These are phyloP conservation scores for Empis stercorea DNA, from an alignment of 2,888 invertebrate genomes.

Conservation along the genomic window DNA sequence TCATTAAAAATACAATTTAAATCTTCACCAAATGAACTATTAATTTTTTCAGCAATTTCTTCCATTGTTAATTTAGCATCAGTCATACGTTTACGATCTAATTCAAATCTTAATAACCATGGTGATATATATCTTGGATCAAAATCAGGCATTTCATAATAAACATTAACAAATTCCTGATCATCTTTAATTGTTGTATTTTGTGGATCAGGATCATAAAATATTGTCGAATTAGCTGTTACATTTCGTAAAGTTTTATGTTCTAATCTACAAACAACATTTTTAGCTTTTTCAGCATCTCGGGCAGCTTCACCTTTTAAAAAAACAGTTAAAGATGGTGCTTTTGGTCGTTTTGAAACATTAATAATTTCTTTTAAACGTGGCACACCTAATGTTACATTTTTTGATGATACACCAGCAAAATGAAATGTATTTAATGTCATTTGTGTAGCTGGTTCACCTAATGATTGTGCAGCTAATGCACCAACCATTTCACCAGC, in stretches of 20 bases:
- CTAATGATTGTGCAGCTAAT: conserved; percentile 44
- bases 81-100: conserved; percentile 92
- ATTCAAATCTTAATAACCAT: conserved; percentile 88
- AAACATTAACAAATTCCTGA: conserved; percentile 95
- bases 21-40: conserved; percentile 93
- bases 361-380: conserved; percentile 92
- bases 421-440: conserved; percentile 19
- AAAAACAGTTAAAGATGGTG: conserved; percentile 92
- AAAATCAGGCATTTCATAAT: conserved; percentile 98
- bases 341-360: conserved; percentile 93
- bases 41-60: conserved; percentile 94
- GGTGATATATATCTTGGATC: conserved; percentile 86
- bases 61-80: conserved; percentile 98
- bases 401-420: conserved; percentile 84
- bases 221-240: conserved; percentile 94
- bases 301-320: conserved; percentile 84
- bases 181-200: conserved; percentile 93
- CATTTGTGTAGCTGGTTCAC: conserved; percentile 20
- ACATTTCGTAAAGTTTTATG: conserved; percentile 89
- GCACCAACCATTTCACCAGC: conserved; percentile 99
- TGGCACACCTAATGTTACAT: conserved; percentile 96
- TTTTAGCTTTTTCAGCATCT: conserved; percentile 96
- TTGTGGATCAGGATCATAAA: conserved; percentile 94
- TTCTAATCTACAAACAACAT: conserved; percentile 86
- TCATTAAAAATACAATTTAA: conserved; percentile 97